Evolutionary conservation across 2,888 invertebrate genomes (phyloP).

Genomic region (Corythucha ciliata): DNA sequence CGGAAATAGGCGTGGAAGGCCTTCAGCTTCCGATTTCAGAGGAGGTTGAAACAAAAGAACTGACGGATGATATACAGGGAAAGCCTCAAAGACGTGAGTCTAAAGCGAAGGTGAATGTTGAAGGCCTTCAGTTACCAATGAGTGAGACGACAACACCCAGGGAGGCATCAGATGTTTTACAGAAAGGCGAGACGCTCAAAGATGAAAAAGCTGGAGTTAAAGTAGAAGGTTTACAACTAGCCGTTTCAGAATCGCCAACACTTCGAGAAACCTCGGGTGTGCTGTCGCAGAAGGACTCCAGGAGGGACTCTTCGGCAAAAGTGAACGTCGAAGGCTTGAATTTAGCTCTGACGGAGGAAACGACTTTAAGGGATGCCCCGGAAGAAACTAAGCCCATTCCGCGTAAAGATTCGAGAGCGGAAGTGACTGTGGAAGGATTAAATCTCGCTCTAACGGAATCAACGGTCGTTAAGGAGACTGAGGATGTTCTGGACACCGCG

Average conservation of each 20-base stretch:
- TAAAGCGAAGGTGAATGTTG: slow-evolving; percentile 20
- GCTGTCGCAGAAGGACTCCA: background rate
- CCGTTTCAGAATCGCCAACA: background rate
- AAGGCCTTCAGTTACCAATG: slow-evolving; percentile 19
- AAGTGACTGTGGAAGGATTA: slow-evolving; percentile 9
- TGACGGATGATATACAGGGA: background rate
- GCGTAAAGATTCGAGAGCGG: background rate
- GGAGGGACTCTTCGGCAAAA: background rate
- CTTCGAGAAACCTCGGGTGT: background rate
- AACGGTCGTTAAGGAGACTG: background rate
- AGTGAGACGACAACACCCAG: slow-evolving; percentile 14
- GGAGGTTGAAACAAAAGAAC: slow-evolving; percentile 14
- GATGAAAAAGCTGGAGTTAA: slow-evolving; percentile 2
- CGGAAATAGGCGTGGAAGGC: slow-evolving; percentile 14
- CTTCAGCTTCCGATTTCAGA: slow-evolving; percentile 9
- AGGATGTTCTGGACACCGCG: background rate
- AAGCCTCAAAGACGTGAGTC: background rate
- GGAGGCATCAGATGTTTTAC: slow-evolving; percentile 18
- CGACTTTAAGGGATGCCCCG: background rate
- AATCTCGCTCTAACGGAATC: slow-evolving; percentile 1
- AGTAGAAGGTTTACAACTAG: background rate
- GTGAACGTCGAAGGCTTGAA: too few relatives aligned
- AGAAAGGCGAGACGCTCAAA: too few relatives aligned
- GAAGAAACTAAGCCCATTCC: background rate
- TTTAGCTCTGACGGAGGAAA: background rate